Evolutionary conservation across 2,797 vertebrate species (phyloP).

Genomic region (Macropus fuliginosus): DNA sequence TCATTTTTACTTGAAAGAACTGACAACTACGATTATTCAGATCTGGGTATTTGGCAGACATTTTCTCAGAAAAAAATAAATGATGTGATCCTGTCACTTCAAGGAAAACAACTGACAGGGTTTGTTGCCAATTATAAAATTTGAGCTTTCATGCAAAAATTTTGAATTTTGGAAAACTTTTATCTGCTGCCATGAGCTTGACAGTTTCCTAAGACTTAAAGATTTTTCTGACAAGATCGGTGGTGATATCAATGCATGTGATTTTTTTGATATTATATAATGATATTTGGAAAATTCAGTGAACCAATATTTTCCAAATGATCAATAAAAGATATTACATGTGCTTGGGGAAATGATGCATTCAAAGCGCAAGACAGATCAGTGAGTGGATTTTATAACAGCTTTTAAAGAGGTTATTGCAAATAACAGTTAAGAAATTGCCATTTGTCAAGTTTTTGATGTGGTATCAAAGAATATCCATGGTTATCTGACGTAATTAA

Average conservation of each 20-base stretch:
- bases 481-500: not conserved
- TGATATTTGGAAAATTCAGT: not conserved
- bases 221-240: not conserved
- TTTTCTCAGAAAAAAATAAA: not conserved
- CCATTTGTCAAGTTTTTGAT: not conserved
- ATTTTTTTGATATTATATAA: not conserved
- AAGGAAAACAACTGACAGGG: not conserved
- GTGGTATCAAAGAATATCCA: not conserved
- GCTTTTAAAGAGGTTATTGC: not conserved
- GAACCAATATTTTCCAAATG: not conserved
- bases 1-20: slow-evolving; percentile 2
- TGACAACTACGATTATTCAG: not conserved
- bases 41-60: not conserved
- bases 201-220: not conserved
- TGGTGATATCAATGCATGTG: not conserved
- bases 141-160: not conserved
- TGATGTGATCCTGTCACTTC: not conserved
- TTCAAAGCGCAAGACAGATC: not conserved
- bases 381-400: not conserved
- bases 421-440: not conserved
- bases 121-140: not conserved
- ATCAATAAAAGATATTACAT: not conserved
- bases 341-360: not conserved
- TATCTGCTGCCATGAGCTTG: not conserved
- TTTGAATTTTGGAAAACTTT: not conserved